A percentile compares a stretch with the other conserved stretches of the same genome.
phyloP scores from a whole-genome alignment of 2,113 vertebrate species.

The Tragelaphus strepsiceros region DNA sequence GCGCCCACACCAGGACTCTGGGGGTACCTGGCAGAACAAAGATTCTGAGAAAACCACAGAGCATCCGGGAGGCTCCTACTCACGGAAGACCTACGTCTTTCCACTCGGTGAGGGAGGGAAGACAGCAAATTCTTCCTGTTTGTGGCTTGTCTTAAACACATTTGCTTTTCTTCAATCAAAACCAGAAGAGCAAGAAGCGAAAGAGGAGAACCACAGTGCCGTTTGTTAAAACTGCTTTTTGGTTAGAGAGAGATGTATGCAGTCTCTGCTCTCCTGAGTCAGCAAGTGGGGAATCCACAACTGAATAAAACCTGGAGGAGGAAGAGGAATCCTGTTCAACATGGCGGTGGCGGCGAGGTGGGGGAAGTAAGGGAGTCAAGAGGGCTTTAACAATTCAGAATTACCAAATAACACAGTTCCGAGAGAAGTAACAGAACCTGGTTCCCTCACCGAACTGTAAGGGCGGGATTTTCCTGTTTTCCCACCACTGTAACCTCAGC shows the following conservation, averaged over 20 bases:
- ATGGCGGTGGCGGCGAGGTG: fast-evolving
- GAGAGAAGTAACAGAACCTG: not conserved
- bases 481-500: not conserved
- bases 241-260: not conserved
- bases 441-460: not conserved
- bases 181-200: not conserved
- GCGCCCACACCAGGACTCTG: fast-evolving
- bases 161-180: not conserved
- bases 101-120: fast-evolving
- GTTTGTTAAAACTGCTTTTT: no score
- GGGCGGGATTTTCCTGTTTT: fast-evolving
- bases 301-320: not conserved
- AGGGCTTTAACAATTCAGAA: no score
- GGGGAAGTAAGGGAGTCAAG: not conserved
- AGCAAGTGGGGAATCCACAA: not conserved
- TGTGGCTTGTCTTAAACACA: not conserved
- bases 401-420: not conserved
- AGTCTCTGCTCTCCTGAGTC: no score
- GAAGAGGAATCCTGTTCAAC: fast-evolving
- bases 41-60: not conserved
- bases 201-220: not conserved
- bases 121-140: not conserved
- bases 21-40: fast-evolving
- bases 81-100: fast-evolving
- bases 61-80: fast-evolving